Conservation (phyloP, 92 coral and sea anemone species). For the Siderastrea siderea region DNA sequence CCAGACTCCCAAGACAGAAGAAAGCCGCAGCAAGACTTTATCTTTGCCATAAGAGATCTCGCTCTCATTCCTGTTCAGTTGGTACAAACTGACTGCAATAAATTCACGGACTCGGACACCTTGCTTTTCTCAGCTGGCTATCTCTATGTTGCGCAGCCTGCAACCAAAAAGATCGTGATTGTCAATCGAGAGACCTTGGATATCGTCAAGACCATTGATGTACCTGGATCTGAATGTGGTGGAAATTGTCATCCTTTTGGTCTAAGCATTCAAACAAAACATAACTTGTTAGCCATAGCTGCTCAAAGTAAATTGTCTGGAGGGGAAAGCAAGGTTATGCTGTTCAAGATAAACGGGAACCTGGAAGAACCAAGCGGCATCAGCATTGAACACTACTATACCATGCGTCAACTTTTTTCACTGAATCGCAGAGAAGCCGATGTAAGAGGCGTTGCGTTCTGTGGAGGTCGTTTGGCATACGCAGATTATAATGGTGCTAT, state of each 20-base stretch:
- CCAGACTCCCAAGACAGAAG: slow-evolving; percentile 31
- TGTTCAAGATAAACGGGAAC: slow-evolving; percentile 47
- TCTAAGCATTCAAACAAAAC: slow-evolving; percentile 36
- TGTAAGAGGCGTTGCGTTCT: slow-evolving; percentile 63
- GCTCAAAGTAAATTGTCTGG: slow-evolving; percentile 23
- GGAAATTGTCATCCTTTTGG: slow-evolving; percentile 73
- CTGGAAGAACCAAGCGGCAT: slow-evolving; percentile 51
- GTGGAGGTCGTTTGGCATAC: slow-evolving; percentile 72
- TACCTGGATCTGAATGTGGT: slow-evolving; percentile 70
- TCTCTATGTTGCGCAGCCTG: slow-evolving; percentile 56
- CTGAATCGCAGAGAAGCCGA: slow-evolving; percentile 29
- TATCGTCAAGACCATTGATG: slow-evolving; percentile 42
- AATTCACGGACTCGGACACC: slow-evolving; percentile 18
- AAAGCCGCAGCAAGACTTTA: slow-evolving; percentile 41
- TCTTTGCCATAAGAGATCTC: slow-evolving; percentile 52
- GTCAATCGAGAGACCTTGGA: slow-evolving; percentile 40
- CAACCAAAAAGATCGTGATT: slow-evolving; percentile 42
- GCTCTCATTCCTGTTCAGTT: slow-evolving; percentile 58
- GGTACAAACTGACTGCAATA: slow-evolving; percentile 51
- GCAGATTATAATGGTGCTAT: slow-evolving; percentile 77
- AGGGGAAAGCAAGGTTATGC: slow-evolving; percentile 46
- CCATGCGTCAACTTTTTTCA: slow-evolving; percentile 32
- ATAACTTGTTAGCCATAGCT: slow-evolving; percentile 59
- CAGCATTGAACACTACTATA: slow-evolving; percentile 63
- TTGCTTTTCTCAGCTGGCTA: slow-evolving; percentile 28